Conservation (phyloP, 2,113 vertebrate species). For the Ophiodon elongatus region DNA sequence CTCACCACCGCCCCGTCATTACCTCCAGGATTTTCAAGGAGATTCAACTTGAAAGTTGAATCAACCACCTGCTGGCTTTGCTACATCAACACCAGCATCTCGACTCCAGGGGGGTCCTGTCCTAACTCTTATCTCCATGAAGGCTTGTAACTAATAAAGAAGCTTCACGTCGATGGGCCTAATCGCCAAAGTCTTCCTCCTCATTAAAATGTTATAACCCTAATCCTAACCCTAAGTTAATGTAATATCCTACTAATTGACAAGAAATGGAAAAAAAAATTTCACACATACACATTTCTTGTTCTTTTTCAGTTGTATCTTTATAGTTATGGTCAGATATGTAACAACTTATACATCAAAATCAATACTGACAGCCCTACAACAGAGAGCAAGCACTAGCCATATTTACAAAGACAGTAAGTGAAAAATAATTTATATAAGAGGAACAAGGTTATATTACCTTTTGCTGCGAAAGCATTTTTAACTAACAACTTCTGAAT, state of each 20-base stretch:
- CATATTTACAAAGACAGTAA: not conserved
- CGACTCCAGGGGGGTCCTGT: not conserved
- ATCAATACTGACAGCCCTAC: not conserved
- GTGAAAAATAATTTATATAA: not conserved
- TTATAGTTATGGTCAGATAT: no score
- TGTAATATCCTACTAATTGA: not conserved
- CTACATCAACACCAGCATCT: not conserved
- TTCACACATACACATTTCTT: not conserved
- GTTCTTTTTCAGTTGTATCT: not conserved
- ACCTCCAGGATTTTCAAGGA: not conserved
- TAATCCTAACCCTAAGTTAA: no score
- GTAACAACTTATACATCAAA: not conserved
- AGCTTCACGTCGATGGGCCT: not conserved
- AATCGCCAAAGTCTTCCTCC: not conserved
- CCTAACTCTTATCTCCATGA: not conserved
- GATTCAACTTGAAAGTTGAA: not conserved
- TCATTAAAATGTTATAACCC: no score
- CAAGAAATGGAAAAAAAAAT: not conserved
- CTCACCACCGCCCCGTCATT: not conserved
- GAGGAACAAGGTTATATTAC: not conserved
- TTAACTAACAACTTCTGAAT: not conserved
- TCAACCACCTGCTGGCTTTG: slow-evolving; percentile 20
- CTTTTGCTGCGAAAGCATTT: not conserved
- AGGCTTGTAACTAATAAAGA: not conserved
- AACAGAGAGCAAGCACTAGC: not conserved